Evolutionary conservation across 1,140 invertebrate genomes (phyloP).

Genomic region (Zaprionus capensis): DNA sequence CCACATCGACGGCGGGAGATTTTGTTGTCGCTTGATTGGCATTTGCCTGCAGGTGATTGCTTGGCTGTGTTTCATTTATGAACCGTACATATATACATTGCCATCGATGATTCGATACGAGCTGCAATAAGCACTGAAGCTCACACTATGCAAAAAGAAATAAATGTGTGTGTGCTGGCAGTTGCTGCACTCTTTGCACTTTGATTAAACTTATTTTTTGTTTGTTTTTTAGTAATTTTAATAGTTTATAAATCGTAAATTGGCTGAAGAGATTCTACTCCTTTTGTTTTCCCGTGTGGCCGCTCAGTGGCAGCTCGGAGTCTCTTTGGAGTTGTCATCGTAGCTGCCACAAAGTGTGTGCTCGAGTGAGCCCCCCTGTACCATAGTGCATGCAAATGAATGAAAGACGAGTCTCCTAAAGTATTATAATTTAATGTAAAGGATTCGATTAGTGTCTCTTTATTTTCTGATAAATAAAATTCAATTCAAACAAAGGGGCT

Average conservation of each 20-base stretch:
- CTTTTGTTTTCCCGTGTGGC: neutral
- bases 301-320: neutral
- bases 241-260: no score
- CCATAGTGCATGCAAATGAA: neutral
- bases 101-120: constrained; percentile 19
- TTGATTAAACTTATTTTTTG: constrained; percentile 43
- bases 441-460: constrained; percentile 7
- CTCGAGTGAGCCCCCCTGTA: neutral
- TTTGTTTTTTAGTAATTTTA: no score
- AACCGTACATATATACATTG: constrained; percentile 35
- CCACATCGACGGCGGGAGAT: constrained; percentile 32
- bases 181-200: constrained; percentile 20
- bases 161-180: neutral
- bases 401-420: neutral
- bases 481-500: no score
- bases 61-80: constrained; percentile 76
- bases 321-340: neutral
- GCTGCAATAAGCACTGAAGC: constrained; percentile 30
- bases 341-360: neutral
- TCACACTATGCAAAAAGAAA: neutral
- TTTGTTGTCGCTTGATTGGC: constrained; percentile 73
- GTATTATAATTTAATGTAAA: constrained; percentile 4
- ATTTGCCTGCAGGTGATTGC: constrained; percentile 78
- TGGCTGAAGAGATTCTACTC: no score
- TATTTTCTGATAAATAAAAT: no score